Evolutionary conservation across 2,797 vertebrate genomes (phyloP).

Genomic region (Pagetopsis macropterus): DNA sequence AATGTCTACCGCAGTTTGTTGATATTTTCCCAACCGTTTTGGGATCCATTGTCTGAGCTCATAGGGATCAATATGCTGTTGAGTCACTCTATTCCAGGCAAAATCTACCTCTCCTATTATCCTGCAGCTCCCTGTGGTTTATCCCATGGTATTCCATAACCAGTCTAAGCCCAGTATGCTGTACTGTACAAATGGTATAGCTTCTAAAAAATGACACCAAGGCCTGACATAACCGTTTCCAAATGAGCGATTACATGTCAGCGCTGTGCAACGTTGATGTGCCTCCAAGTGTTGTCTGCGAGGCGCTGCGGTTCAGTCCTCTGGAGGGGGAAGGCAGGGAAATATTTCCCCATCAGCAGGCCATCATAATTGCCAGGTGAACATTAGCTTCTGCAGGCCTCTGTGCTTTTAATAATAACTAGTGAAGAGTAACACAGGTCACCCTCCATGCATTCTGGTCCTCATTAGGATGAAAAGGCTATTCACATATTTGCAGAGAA

Average conservation of each 20-base stretch:
- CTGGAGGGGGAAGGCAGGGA: slow-evolving; percentile 53
- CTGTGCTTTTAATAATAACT: slow-evolving; percentile 79
- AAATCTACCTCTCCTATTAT: slow-evolving; percentile 52
- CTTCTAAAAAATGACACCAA: slow-evolving; percentile 67
- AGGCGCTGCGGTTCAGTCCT: slow-evolving; percentile 55
- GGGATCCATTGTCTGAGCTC: slow-evolving; percentile 59
- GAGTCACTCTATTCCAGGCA: slow-evolving; percentile 49
- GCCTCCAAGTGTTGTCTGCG: slow-evolving; percentile 59
- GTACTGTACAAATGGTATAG: slow-evolving; percentile 48
- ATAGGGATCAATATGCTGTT: slow-evolving; percentile 64
- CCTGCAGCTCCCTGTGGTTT: slow-evolving; percentile 51
- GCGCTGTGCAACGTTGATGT: slow-evolving; percentile 60
- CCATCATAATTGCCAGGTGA: slow-evolving; percentile 74
- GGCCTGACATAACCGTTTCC: slow-evolving; percentile 68
- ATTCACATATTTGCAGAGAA: slow-evolving; percentile 78
- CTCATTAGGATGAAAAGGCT: slow-evolving; percentile 77
- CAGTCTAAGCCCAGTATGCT: slow-evolving; percentile 38
- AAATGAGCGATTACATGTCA: slow-evolving; percentile 67
- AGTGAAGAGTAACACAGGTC: slow-evolving; percentile 72
- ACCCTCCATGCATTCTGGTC: slow-evolving; percentile 67
- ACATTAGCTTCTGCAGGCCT: slow-evolving; percentile 59
- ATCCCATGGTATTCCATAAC: slow-evolving; percentile 49
- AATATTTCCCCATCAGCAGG: slow-evolving; percentile 60
- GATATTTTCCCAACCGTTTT: slow-evolving; percentile 40
- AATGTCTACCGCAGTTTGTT: slow-evolving; percentile 44